Base-by-base conservation (phyloP, 2,113 vertebrate genomes). In the Gambusia affinis region DNA sequence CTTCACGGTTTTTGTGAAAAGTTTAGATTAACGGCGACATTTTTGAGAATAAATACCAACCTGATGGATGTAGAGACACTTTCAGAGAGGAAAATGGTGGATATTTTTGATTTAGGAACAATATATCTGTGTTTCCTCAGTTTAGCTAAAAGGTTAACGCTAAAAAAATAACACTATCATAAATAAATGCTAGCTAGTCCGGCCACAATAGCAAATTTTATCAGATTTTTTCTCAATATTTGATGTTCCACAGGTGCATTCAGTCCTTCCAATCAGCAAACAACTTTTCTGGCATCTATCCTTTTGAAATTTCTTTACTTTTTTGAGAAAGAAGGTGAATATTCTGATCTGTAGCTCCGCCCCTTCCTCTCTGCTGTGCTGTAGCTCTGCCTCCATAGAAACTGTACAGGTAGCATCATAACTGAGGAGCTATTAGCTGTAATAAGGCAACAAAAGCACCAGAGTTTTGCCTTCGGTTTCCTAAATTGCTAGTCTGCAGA, bases 241-340 rank as follows among this genome's bases (percentile, higher is more conserved):
- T 73, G 65, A 27, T 29, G 65, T 77, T 42, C 82, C 76, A 73
- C 69, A 61, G 77, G 64, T 31, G 65, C 60, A 65, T 37, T 61
- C 54, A 63, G 67, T 28, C 72, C 10, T 14, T 67, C 30, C 72
- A 60, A 27, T 70, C 44, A 19, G 17, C 4, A 19, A 14, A 51
- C 4, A 19, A 54, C 47, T 54, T 51, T 51, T 6, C 31, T 37
- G 35, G 35, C 35, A 37, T 37, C 10, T 37, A 12, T 37, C 35
- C 35, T 11, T 37, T 37, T 37, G 35, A 11, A 37, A 37, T 37
- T 3, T 37, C 35, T 37, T 37, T 11, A 37, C 10, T 11, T 11
- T 44, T 14, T 17, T 29, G 17, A 28, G 27, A 28, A 61, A 28
- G 11, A 63, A 63, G 12, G 12, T 42, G 39, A 15, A 4, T 42